Evolutionary conservation across 30 jellyfish, hydroid and myxozoan species (phyloP).

Genomic region (Hydractinia echinata): DNA sequence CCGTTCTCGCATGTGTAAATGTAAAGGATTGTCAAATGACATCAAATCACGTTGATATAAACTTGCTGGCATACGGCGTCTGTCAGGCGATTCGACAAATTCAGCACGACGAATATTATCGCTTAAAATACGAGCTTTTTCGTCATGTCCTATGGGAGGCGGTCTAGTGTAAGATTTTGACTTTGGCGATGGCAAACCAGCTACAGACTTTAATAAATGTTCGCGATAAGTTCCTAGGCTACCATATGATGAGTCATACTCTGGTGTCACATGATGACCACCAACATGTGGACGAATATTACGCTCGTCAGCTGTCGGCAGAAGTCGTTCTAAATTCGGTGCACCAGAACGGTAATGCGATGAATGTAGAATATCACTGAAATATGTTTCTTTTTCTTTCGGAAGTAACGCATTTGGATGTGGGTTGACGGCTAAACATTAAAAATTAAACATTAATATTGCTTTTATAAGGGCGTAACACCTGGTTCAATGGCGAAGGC

Average conservation of each 20-base stretch:
- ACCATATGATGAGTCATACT: conserved; percentile 12
- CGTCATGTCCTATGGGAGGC: neutral
- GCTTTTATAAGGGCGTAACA: too few relatives aligned
- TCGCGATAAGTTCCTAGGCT: conserved; percentile 6
- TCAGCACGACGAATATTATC: conserved; percentile 1
- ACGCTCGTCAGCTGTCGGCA: neutral
- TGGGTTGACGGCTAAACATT: too few relatives aligned
- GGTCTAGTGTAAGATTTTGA: neutral
- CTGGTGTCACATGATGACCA: neutral
- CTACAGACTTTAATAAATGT: conserved; percentile 6
- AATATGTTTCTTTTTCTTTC: neutral
- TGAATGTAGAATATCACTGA: neutral
- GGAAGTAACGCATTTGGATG: too few relatives aligned
- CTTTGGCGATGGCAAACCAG: conserved; percentile 7
- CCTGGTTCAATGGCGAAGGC: too few relatives aligned
- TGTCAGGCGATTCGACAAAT: neutral
- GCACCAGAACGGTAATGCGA: neutral
- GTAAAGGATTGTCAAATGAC: conserved; percentile 6
- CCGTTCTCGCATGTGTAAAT: conserved; percentile 4
- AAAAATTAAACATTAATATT: too few relatives aligned
- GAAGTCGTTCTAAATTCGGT: conserved; percentile 6
- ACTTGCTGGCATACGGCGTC: conserved; percentile 12
- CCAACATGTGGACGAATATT: neutral
- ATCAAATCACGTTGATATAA: neutral
- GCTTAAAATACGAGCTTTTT: neutral